A percentile compares a stretch with the other conserved stretches of the same genome.
These are phyloP conservation scores for Pocillopora meandrina DNA, from an alignment of 92 coral and sea anemone genomes.

Conservation along the genomic window DNA sequence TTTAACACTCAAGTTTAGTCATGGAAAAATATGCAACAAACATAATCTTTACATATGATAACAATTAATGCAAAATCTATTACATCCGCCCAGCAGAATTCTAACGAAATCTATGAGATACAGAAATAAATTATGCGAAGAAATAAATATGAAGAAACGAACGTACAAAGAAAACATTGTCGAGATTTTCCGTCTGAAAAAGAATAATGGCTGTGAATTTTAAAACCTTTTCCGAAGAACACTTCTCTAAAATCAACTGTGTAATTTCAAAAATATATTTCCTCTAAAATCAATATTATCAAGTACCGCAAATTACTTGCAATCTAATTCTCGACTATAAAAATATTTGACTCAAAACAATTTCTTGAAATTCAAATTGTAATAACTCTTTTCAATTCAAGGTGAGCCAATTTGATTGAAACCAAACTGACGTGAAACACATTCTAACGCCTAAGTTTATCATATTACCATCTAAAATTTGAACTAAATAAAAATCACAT, in stretches of 20 bases:
- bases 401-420: neutral
- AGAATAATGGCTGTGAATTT: neutral
- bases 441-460: neutral
- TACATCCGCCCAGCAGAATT: constrained; percentile 13
- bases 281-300: neutral
- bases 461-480: neutral
- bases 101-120: constrained; percentile 1
- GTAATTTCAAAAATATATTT: neutral
- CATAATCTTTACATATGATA: neutral
- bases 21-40: neutral
- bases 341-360: neutral
- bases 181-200: neutral
- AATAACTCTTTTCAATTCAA: neutral
- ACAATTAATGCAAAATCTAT: neutral
- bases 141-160: constrained; percentile 1
- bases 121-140: constrained; percentile 29
- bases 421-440: neutral
- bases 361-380: no score
- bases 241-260: neutral
- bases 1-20: no score
- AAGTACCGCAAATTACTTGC: neutral
- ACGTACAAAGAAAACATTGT: neutral
- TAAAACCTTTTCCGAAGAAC: neutral
- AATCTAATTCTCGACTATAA: constrained; percentile 2
- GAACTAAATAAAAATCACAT: neutral